phyloP scores from a whole-genome alignment of 2,888 invertebrate species.

The Hipparchia sbordonii region DNA sequence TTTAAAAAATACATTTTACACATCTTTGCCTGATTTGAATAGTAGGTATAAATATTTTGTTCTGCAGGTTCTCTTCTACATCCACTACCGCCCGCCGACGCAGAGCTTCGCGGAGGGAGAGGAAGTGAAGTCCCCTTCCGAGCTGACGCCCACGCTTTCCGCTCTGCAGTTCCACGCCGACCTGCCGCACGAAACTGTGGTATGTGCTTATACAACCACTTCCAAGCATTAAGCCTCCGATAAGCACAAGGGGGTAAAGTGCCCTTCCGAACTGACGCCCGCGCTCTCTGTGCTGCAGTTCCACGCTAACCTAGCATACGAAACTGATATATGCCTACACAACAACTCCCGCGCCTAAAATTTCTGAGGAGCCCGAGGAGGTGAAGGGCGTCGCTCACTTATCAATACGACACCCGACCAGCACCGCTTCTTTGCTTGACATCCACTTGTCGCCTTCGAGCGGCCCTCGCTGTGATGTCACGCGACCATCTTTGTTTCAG shows the following conservation, averaged over 20 bases:
- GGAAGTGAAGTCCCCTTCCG: constrained; percentile 79
- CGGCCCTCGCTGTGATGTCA: no score
- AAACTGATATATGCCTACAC: constrained; percentile 85
- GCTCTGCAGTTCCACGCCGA: constrained; percentile 94
- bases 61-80: constrained; percentile 89
- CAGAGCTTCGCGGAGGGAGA: constrained; percentile 85
- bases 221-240: constrained; percentile 54
- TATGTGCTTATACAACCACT: constrained; percentile 65
- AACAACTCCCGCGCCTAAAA: no score
- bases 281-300: constrained; percentile 93
- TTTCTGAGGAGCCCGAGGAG: constrained; percentile 83
- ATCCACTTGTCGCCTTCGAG: no score
- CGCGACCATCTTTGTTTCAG: no score
- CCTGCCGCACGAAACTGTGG: constrained; percentile 93
- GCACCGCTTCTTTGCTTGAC: constrained; percentile 52
- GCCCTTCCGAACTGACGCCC: constrained; percentile 84
- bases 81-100: constrained; percentile 88
- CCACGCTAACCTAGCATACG: constrained; percentile 92
- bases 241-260: constrained; percentile 82
- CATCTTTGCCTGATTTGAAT: no score
- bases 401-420: no score
- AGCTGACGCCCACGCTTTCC: constrained; percentile 88
- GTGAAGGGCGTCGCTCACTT: constrained; percentile 47
- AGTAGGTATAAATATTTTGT: background rate
- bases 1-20: no score